Conservation (phyloP, 2,888 invertebrate genomes). For the Mellilla xanthometata region DNA sequence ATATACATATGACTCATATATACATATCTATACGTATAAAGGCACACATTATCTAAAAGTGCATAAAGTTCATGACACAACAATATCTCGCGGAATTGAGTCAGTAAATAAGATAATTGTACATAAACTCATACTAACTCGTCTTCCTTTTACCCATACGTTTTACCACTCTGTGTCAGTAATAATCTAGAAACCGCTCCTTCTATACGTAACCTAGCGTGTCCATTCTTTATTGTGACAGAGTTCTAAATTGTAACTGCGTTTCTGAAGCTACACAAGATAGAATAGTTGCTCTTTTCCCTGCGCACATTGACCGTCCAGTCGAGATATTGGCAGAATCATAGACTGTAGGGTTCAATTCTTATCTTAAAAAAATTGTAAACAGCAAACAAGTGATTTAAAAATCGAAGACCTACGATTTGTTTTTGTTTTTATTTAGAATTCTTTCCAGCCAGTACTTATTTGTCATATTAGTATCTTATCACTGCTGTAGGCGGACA, state of each 20-base stretch:
- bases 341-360: background rate
- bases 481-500: background rate
- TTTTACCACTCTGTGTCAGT: constrained; percentile 4
- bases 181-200: background rate
- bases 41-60: too few relatives aligned
- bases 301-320: constrained; percentile 9
- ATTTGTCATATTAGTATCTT: background rate
- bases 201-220: background rate
- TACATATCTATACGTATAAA: background rate
- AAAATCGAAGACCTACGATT: background rate
- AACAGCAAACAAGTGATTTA: constrained; percentile 7
- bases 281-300: constrained; percentile 27
- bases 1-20: too few relatives aligned
- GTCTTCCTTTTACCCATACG: background rate
- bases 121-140: background rate
- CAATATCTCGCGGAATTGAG: constrained; percentile 21
- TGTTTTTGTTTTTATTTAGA: background rate
- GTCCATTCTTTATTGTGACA: background rate
- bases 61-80: constrained; percentile 29
- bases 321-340: constrained; percentile 12
- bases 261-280: constrained; percentile 3
- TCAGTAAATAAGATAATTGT: constrained; percentile 34
- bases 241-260: constrained; percentile 1
- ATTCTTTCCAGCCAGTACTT: constrained; percentile 1
- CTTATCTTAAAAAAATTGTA: constrained; percentile 9